These are phyloP conservation scores for Poecilia latipinna DNA, from an alignment of 2,113 vertebrate genomes.

Conservation along the genomic window DNA sequence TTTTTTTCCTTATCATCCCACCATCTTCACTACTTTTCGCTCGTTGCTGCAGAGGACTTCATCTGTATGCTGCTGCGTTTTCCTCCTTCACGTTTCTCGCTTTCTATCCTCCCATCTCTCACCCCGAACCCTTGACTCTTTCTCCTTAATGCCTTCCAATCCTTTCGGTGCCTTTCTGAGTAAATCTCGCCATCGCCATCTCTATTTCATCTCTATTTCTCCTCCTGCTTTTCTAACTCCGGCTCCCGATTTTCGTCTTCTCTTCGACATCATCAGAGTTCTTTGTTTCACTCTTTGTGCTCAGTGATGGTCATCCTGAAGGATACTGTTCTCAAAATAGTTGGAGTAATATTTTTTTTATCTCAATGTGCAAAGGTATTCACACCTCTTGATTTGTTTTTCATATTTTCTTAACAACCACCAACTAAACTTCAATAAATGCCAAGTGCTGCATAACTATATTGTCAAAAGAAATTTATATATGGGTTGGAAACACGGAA, in stretches of 20 bases:
- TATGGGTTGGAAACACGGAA: no score
- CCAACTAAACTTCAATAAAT: no score
- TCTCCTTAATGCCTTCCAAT: constrained; percentile 28
- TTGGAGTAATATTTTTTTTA: not conserved
- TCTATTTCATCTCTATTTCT: constrained; percentile 42
- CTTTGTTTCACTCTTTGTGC: constrained; percentile 22
- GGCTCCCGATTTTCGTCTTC: constrained; percentile 35
- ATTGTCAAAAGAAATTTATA: no score
- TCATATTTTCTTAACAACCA: no score
- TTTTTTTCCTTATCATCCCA: constrained; percentile 4
- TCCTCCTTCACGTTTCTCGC: not conserved
- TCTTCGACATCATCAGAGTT: constrained; percentile 26
- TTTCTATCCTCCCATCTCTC: constrained; percentile 22
- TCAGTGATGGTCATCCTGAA: constrained; percentile 54
- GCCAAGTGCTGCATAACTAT: no score
- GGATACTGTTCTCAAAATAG: constrained; percentile 21
- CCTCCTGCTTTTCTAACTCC: constrained; percentile 32
- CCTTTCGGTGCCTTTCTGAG: constrained; percentile 14
- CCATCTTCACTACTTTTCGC: not conserved
- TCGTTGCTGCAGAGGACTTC: constrained; percentile 42
- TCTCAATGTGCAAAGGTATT: no score
- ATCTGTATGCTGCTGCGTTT: constrained; percentile 55
- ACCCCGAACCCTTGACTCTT: constrained; percentile 6
- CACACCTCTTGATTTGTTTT: no score
- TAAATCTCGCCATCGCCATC: constrained; percentile 42